Conservation (phyloP, 2,888 invertebrate species). For the Drosophila longiperda region DNA sequence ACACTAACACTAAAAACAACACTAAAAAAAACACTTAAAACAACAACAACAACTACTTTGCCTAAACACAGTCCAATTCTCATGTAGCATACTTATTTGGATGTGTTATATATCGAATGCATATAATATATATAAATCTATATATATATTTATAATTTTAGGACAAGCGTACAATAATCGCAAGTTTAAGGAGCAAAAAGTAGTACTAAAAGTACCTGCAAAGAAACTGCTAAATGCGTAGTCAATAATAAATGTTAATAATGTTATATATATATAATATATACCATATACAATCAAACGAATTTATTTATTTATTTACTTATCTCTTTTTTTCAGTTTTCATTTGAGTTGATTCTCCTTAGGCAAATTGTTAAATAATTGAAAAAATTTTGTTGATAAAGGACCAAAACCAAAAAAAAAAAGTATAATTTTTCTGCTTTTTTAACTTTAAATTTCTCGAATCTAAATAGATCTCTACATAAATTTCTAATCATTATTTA, state of each 20-base stretch:
- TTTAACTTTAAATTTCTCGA: not conserved
- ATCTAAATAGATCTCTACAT: not conserved
- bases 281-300: slow-evolving; percentile 50
- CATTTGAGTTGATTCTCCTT: not conserved
- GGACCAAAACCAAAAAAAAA: not conserved
- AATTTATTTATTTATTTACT: slow-evolving; percentile 35
- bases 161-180: slow-evolving; percentile 79
- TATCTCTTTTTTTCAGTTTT: slow-evolving; percentile 10
- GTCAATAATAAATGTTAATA: slow-evolving; percentile 78
- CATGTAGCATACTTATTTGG: slow-evolving; percentile 27
- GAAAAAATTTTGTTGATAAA: not conserved
- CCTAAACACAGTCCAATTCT: slow-evolving; percentile 37
- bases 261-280: slow-evolving; percentile 66
- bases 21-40: slow-evolving; percentile 14
- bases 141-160: slow-evolving; percentile 32
- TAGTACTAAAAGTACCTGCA: slow-evolving; percentile 79
- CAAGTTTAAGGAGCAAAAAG: slow-evolving; percentile 69
- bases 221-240: slow-evolving; percentile 55
- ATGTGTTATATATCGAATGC: slow-evolving; percentile 8
- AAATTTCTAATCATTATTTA: not conserved
- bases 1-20: slow-evolving; percentile 8
- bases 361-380: not conserved
- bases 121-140: slow-evolving; percentile 7
- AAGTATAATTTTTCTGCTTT: not conserved
- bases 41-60: slow-evolving; percentile 35